Evolutionary conservation across 37 sponge, comb jelly and placozoan genomes (phyloP), one percentile per base, ranked within the genome.

Genomic region (Lycopodina hypogea): DNA sequence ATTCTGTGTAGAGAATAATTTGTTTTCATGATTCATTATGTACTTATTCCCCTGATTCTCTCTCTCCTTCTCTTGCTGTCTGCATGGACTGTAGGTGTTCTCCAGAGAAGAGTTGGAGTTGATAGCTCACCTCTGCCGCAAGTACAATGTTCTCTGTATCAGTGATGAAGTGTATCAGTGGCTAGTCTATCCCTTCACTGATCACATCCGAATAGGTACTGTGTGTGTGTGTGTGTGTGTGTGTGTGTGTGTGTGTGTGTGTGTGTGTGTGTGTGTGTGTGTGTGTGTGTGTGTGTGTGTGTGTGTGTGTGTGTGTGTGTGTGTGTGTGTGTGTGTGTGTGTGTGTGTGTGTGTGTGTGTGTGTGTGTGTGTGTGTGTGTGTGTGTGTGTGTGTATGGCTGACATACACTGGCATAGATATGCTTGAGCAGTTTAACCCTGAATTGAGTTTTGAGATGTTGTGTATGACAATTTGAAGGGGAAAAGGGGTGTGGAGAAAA

Each of bases 81-180:
- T 45, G 48, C 48, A n/a, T n/a, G n/a, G 7, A 28, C 28, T 71
- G 12, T 63, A 96, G 92, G 81, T 93, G 26, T 93, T 86, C 71
- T 75, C 82, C 0, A 51, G 78, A 35, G 74, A 73, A n/a, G 99
- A 98, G 78, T 59, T 98, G 75, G 88, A 88, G 81, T 33, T 83
- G 83, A 85, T 98, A 30, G 99, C 96, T 66, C 88, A 82, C n/a
- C 74, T 98, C 74, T 98, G 99, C 51, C 71, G 58, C 61, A 88
- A 88, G 39, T 81, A 93, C 75, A 85, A 96, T 71, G 89, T 95
- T 0, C 50, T 98, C n/a, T 87, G 95, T 80, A 50, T 98, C 56
- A 93, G 90, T 73, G 99, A 98, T 69, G 99, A 98, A 58, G 99
- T 98, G 81, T 98, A 98, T 48, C 96, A 98, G 80, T 90, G 96